phyloP scores from a whole-genome alignment of 2,797 vertebrate species.

The Novumbra hubbsi region DNA sequence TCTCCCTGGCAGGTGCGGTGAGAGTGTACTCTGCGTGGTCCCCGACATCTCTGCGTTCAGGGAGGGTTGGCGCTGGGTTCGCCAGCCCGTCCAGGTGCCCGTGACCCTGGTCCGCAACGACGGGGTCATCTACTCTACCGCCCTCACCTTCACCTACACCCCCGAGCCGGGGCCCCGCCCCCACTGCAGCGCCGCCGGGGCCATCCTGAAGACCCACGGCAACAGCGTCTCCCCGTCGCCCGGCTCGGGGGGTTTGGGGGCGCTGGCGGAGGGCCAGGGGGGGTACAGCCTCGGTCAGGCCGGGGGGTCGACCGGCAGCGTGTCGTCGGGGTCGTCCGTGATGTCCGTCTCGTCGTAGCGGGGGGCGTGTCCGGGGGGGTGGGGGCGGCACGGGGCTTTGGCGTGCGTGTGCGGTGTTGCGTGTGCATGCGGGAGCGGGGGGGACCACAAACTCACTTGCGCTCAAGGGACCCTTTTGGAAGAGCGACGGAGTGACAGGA shows the following conservation, averaged over 20 bases:
- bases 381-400: neutral
- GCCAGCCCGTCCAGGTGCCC: constrained; percentile 97
- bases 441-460: neutral
- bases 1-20: constrained; percentile 81
- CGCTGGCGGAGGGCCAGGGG: constrained; percentile 51
- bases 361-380: neutral
- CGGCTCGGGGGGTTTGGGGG: constrained; percentile 39
- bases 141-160: constrained; percentile 98
- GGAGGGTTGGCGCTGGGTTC: constrained; percentile 98
- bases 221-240: constrained; percentile 66
- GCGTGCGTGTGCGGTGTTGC: constrained; percentile 12
- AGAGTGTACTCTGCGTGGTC: constrained; percentile 96
- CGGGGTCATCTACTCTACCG: constrained; percentile 96
- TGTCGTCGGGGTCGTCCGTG: constrained; percentile 26
- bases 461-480: constrained; percentile 33
- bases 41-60: constrained; percentile 98
- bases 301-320: constrained; percentile 52
- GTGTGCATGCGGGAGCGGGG: neutral
- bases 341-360: constrained; percentile 64
- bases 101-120: constrained; percentile 97
- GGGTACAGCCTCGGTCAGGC: constrained; percentile 41
- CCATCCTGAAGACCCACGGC: constrained; percentile 86
- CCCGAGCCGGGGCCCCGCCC: constrained; percentile 94
- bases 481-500: constrained; percentile 24
- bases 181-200: constrained; percentile 92